Base-by-base conservation (phyloP, 2,113 vertebrate species). In the Mixornis gularis region DNA sequence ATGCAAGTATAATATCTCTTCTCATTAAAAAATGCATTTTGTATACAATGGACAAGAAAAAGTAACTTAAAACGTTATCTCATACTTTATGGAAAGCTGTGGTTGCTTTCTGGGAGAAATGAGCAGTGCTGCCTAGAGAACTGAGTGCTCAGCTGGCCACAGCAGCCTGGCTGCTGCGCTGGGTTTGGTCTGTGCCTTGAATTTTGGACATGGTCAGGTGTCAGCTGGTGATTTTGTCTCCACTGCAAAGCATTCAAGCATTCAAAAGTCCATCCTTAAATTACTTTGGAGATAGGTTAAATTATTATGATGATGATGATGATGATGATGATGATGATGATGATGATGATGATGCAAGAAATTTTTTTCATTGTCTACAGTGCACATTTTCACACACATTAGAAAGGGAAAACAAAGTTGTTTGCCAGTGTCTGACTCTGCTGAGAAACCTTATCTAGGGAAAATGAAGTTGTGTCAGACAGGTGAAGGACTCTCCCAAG, bases 381-480 rank as follows among this genome's bases (percentile, higher is more conserved):
- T 29, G 38, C 44, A 89, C 32, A 44, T 73, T 9, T 3, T 85
- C 11, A 2, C 19, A 41, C 24, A 59, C 77, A 38, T 26, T 85
- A 32, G 81, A 82, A 90, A 94, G 71, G 83, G 79, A 95, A 95
- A 94, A 93, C 85, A 90, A 84, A 93, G 41, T 92, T 96, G 74
- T 90, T 95, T 83, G 10, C 90, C 80, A 92, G 85, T 32, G 20
- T 65, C 89, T 96, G 93, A 90, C 59, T 87, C 94, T 95, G 85
- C 93, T 94, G 92, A 97, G 95, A 95, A 97, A 88, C 94, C 95
- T 95, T 94, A 97, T 95, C 94, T 93, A 89, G 96, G 93, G 95
- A 96, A 97, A 93, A 96, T 94, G 92, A 94, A 95, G 96, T 72
- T 85, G 80, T 97, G 95, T 96, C 95, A 97, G 94, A 85, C 96